Evolutionary conservation across 2,797 vertebrate genomes (phyloP).

Genomic region (Carduelis carduelis): DNA sequence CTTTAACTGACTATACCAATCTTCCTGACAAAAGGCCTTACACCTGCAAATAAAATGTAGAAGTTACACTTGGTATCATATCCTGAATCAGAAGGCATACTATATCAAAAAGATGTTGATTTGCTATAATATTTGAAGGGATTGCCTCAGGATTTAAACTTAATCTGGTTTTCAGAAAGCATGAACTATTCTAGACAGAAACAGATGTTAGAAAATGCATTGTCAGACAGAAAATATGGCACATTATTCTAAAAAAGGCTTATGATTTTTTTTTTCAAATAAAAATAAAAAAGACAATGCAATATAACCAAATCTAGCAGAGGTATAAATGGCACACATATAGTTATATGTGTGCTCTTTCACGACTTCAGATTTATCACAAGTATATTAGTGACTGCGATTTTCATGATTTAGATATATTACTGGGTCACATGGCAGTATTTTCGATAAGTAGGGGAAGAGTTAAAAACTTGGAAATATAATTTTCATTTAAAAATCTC

Average conservation of each 20-base stretch:
- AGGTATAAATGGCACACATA: not conserved
- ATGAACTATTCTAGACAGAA: not conserved
- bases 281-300: not conserved
- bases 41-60: not conserved
- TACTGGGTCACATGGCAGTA: not conserved
- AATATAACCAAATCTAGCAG: not conserved
- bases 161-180: not conserved
- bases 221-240: not conserved
- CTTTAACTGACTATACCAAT: not conserved
- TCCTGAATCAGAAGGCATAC: not conserved
- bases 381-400: not conserved
- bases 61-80: not conserved
- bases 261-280: not conserved
- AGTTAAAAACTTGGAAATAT: not conserved
- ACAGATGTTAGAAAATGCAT: not conserved
- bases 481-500: not conserved
- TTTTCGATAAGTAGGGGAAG: not conserved
- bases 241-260: not conserved
- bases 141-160: not conserved
- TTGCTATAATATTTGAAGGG: not conserved
- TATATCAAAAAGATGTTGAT: not conserved
- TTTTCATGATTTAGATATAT: not conserved
- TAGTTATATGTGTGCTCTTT: not conserved
- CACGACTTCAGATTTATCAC: not conserved
- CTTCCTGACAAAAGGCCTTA: not conserved